These are phyloP conservation scores for Peromyscus melanophrys DNA, from an alignment of 2,797 vertebrate genomes.

Conservation along the genomic window DNA sequence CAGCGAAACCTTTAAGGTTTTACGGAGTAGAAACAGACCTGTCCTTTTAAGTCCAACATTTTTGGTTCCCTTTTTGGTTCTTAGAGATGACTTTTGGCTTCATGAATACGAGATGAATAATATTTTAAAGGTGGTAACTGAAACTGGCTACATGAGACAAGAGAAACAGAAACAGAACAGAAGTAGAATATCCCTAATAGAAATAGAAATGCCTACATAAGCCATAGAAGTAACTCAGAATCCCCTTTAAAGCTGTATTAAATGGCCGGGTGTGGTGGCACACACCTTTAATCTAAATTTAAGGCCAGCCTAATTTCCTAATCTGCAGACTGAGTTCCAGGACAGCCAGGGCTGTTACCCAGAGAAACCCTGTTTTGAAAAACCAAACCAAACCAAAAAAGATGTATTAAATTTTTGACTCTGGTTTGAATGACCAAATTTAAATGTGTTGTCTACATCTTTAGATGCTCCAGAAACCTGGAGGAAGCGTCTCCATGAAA, in stretches of 20 bases:
- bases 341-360: neutral
- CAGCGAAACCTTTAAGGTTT: slow-evolving; percentile 66
- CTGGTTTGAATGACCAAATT: neutral
- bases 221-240: neutral
- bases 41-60: slow-evolving; percentile 42
- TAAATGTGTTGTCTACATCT: neutral
- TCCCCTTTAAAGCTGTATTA: slow-evolving; percentile 10
- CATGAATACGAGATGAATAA: neutral
- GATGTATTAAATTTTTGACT: neutral
- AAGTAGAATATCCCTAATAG: no score
- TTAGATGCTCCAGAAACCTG: neutral
- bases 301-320: neutral
- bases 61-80: slow-evolving; percentile 69
- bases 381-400: neutral
- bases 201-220: neutral
- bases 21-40: slow-evolving; percentile 25
- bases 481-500: neutral
- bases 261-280: neutral
- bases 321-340: neutral
- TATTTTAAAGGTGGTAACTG: slow-evolving; percentile 12
- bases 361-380: neutral
- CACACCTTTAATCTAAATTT: neutral
- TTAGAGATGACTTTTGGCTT: slow-evolving; percentile 70
- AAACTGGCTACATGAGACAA: neutral
- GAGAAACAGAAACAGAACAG: neutral